phyloP scores from a whole-genome alignment of 2,888 invertebrate species.

The Ephialtes manifestator region DNA sequence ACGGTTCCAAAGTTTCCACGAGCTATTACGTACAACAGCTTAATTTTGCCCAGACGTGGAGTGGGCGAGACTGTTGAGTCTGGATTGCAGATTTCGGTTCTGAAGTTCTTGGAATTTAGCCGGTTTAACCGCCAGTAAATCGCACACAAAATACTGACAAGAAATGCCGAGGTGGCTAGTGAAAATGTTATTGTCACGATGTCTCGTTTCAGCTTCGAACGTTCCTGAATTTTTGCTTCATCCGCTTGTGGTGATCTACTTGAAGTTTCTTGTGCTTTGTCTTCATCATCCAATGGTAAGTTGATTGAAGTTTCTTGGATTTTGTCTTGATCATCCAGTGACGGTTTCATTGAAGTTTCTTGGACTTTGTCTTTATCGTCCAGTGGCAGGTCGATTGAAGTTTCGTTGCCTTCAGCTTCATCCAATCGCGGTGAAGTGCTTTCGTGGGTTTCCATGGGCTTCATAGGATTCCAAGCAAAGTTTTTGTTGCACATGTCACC shows the following conservation, averaged over 20 bases:
- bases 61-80: neutral
- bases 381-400: neutral
- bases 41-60: neutral
- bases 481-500: slow-evolving; percentile 93
- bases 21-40: neutral
- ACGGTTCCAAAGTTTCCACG: neutral
- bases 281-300: no score
- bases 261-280: no score
- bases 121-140: neutral
- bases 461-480: slow-evolving; percentile 90
- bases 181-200: neutral
- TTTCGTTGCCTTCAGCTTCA: neutral
- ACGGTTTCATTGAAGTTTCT: no score
- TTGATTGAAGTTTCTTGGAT: no score
- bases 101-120: neutral
- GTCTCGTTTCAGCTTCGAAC: no score
- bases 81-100: no score
- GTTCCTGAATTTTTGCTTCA: neutral
- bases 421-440: slow-evolving; percentile 83
- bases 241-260: neutral
- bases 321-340: no score
- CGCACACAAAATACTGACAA: neutral
- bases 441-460: slow-evolving; percentile 83
- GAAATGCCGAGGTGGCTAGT: neutral
- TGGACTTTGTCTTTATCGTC: no score